phyloP scores from a whole-genome alignment of 2,113 vertebrate genomes.

The Marmota flaviventris region DNA sequence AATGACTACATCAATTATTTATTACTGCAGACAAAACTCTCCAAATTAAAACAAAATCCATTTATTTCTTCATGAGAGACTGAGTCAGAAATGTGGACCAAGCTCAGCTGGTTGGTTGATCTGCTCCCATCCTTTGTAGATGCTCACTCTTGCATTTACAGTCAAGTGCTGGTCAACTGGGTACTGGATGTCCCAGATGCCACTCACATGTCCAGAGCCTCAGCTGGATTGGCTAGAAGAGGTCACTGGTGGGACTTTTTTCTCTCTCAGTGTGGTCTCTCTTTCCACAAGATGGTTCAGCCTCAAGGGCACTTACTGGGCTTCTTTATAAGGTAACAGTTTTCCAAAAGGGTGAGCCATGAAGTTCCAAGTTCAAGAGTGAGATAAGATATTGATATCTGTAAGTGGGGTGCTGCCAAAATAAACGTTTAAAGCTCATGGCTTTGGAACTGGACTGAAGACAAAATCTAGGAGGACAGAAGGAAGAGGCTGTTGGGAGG shows the following conservation, averaged over 20 bases:
- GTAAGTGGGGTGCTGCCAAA: neutral
- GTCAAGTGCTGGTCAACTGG: neutral
- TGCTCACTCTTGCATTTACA: neutral
- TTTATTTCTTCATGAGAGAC: neutral
- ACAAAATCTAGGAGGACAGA: neutral
- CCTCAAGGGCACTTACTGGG: neutral
- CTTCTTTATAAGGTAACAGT: neutral
- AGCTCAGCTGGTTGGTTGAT: neutral
- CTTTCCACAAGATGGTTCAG: neutral
- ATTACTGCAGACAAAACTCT: conserved; percentile 38
- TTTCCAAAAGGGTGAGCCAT: neutral
- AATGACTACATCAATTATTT: neutral
- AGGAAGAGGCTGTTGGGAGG: no score
- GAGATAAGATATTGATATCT: no score
- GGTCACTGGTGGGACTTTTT: neutral
- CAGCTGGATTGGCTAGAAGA: neutral
- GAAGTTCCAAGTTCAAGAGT: neutral
- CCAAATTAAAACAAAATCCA: neutral
- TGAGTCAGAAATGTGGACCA: neutral
- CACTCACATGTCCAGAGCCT: neutral
- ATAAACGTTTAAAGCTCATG: neutral
- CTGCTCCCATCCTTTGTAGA: neutral
- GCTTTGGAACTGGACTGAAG: neutral
- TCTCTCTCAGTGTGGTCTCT: neutral
- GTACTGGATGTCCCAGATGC: no score